Conservation (phyloP, 2,888 invertebrate species). For the Xylophagus ater region DNA sequence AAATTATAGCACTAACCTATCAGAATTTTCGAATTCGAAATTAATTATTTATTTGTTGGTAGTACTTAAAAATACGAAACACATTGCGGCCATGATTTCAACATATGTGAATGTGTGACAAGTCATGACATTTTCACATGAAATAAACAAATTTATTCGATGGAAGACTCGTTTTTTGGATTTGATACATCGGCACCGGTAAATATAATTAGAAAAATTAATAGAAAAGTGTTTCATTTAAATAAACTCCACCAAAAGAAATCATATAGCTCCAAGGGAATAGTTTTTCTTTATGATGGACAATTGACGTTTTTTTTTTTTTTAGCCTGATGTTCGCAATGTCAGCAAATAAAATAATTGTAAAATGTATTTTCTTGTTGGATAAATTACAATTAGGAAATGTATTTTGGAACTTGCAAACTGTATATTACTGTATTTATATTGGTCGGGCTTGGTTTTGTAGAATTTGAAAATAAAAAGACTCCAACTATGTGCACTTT, state of each 20-base stretch:
- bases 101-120: slow-evolving; percentile 43
- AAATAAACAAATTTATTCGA: slow-evolving; percentile 49
- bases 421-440: too few species aligned
- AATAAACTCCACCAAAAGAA: neutral
- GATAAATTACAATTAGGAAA: too few species aligned
- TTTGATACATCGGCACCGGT: slow-evolving; percentile 69
- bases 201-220: slow-evolving; percentile 27
- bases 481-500: too few species aligned
- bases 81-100: slow-evolving; percentile 23
- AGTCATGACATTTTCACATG: slow-evolving; percentile 55
- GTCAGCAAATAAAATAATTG: too few species aligned
- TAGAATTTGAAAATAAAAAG: too few species aligned
- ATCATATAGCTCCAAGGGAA: neutral
- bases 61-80: too few species aligned
- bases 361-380: too few species aligned
- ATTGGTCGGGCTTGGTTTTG: too few species aligned
- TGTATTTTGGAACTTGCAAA: too few species aligned
- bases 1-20: too few species aligned
- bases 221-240: neutral
- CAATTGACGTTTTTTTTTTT: neutral
- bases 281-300: neutral
- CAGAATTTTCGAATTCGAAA: too few species aligned
- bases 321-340: slow-evolving; percentile 5
- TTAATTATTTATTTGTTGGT: too few species aligned
- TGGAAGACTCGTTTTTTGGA: slow-evolving; percentile 84